These are phyloP conservation scores for Tringa solitaria DNA, from an alignment of 2,113 vertebrate species.

Conservation along the genomic window DNA sequence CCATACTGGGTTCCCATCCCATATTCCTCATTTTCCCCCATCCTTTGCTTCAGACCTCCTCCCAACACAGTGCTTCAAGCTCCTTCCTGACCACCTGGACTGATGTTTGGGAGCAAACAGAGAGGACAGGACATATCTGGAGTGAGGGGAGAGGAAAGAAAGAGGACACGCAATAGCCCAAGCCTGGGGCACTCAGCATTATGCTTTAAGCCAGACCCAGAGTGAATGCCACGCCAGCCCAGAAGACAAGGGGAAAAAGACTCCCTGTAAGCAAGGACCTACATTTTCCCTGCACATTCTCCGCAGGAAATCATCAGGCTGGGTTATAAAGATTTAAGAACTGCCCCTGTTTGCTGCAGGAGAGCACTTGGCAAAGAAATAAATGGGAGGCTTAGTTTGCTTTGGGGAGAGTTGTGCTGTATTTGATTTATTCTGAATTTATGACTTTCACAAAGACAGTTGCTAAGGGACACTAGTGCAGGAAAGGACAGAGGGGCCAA, in stretches of 20 bases:
- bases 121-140: background rate
- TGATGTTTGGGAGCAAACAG: background rate
- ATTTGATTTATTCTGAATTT: constrained; percentile 27
- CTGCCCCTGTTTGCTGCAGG: background rate
- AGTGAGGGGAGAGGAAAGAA: background rate
- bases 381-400: constrained; percentile 5
- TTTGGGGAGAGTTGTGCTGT: background rate
- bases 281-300: background rate
- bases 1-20: background rate
- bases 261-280: background rate
- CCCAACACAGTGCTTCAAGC: background rate
- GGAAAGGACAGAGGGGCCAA: background rate
- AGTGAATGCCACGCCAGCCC: background rate
- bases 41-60: background rate
- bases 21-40: background rate
- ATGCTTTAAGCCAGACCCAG: background rate
- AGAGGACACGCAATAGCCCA: background rate
- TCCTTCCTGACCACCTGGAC: background rate
- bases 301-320: background rate
- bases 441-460: background rate
- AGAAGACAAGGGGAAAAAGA: background rate
- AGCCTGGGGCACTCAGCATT: background rate
- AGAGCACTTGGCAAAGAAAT: constrained; percentile 5
- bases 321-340: constrained; percentile 17
- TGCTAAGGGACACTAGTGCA: background rate